Evolutionary conservation across 2,888 invertebrate species (phyloP), one percentile per base, ranked within the genome.

Genomic region (Andrena dorsata): DNA sequence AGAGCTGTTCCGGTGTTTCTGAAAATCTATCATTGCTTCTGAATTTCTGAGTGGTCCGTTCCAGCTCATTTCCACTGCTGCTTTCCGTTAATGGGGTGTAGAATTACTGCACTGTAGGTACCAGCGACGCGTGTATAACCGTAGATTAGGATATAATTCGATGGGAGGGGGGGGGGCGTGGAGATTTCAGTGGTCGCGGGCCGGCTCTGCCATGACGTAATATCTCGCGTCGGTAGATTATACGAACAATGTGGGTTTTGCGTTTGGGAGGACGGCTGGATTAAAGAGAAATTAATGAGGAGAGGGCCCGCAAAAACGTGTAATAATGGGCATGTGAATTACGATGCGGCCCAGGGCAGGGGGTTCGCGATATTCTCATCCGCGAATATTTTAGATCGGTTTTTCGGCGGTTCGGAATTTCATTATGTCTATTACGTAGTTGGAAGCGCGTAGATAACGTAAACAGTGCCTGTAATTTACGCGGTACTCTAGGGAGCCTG

Each of bases 211-310:
- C 56, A 69, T 76, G 75, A 77, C 82, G 77, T 63, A 82, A 78
- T 84, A 80, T 76, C 76, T 73, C 68, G 71, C 76, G 68, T 32
- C 69, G 72, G 70, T 85, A 71, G 82, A 82, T 80, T 83, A 80
- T 76, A 53, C 77, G 80, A 85, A 87, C 78, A 85, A 86, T 83
- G 83, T 83, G 80, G 80, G 68, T 51, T 68, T 70, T 75, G 75
- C 77, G 73, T 79, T 81, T 61, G 53, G n/a, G 26, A 47, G 76
- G 73, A 68, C 63, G 26, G 76, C 35, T 30, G 77, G 79, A 86
- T 87, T 85, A 86, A 87, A 77, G 85, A 81, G 85, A 85, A 85
- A 87, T 85, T 87, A 87, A 87, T 76, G 85, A 81, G 78, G 71
- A 74, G 35, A 53, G 47, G 23, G 61, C 20, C 65, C 61, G 80